These are phyloP conservation scores for Meloidogyne exigua DNA, from an alignment of 1,140 invertebrate species.

Conservation along the genomic window DNA sequence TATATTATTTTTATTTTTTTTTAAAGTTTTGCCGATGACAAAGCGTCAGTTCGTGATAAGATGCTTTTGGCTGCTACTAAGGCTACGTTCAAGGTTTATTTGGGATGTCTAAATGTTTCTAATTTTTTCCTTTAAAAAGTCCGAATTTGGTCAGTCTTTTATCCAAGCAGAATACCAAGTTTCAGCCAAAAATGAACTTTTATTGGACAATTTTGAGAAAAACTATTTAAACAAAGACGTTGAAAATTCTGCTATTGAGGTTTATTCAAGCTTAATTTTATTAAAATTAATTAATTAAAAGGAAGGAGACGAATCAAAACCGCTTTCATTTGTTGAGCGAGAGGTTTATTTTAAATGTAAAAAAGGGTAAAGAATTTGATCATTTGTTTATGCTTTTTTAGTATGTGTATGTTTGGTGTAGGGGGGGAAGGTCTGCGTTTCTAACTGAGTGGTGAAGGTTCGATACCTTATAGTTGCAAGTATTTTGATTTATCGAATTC, in stretches of 20 bases:
- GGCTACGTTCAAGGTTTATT: slow-evolving; percentile 79
- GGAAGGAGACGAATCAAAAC: slow-evolving; percentile 38
- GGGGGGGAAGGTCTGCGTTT: not conserved
- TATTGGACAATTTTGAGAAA: slow-evolving; percentile 53
- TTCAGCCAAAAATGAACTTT: slow-evolving; percentile 71
- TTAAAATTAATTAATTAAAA: not conserved
- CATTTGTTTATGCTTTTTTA: no score
- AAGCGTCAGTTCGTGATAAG: slow-evolving; percentile 76
- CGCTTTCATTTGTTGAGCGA: slow-evolving; percentile 46
- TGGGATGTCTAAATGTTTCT: no score
- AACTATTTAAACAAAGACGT: slow-evolving; percentile 30
- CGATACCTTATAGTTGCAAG: not conserved
- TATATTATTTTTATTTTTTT: slow-evolving; percentile 24
- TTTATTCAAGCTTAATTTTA: not conserved
- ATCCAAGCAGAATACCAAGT: slow-evolving; percentile 90
- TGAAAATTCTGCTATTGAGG: slow-evolving; percentile 3
- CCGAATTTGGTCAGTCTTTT: slow-evolving; percentile 84
- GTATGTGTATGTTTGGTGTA: not conserved
- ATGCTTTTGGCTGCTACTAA: slow-evolving; percentile 99
- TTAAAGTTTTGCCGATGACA: slow-evolving; percentile 63
- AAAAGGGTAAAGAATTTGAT: no score
- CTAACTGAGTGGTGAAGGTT: not conserved
- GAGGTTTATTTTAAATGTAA: slow-evolving; percentile 15
- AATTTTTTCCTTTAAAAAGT: slow-evolving; percentile 50
- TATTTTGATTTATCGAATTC: not conserved